phyloP scores from a whole-genome alignment of 2,113 vertebrate species.

The Passer montanus region DNA sequence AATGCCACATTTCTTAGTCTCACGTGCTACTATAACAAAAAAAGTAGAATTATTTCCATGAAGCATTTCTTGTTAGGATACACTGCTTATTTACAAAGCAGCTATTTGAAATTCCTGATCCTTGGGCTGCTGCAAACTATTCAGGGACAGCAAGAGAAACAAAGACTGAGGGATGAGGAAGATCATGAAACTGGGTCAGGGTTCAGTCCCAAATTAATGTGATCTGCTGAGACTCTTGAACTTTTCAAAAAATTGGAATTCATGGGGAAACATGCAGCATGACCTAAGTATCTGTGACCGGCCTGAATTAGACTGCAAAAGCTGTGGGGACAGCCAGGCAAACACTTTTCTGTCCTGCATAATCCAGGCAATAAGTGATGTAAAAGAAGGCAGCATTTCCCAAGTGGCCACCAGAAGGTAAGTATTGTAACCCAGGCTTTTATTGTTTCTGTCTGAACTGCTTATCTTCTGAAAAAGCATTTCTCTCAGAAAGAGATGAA shows the following conservation, averaged over 20 bases:
- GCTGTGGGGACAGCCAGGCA: neutral
- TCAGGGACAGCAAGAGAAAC: neutral
- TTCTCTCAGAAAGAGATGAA: slow-evolving; percentile 4
- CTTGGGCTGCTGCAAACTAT: neutral
- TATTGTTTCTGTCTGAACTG: slow-evolving; percentile 42
- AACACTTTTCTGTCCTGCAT: neutral
- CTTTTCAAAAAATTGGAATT: neutral
- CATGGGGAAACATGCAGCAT: neutral
- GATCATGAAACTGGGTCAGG: neutral
- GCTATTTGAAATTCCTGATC: neutral
- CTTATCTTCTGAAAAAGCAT: slow-evolving; percentile 2
- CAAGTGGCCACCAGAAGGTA: neutral
- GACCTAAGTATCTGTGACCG: neutral
- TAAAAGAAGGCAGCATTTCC: slow-evolving; percentile 25
- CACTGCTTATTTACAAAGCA: neutral
- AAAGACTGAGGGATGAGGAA: neutral
- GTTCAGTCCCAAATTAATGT: neutral
- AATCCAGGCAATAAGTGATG: neutral
- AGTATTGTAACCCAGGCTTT: neutral
- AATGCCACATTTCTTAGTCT: neutral
- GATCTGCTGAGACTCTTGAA: neutral
- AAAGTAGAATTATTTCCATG: neutral
- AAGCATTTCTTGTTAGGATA: neutral
- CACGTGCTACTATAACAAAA: neutral
- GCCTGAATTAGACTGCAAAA: neutral